Evolutionary conservation across 2,888 invertebrate genomes (phyloP), one percentile per base, ranked within the genome.

Genomic region (Lutraria lutraria): DNA sequence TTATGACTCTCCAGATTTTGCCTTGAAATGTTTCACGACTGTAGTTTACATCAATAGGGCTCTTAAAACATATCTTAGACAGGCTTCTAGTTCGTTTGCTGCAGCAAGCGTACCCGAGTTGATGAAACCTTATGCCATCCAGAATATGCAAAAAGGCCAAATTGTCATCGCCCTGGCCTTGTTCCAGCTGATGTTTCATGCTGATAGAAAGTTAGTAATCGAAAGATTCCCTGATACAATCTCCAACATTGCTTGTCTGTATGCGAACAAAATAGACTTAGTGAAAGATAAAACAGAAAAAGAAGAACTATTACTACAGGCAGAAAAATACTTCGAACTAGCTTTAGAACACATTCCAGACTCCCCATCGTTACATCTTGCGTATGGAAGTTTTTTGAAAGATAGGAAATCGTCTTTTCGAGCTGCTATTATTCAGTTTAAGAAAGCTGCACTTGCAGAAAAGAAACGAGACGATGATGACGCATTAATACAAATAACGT

Each of bases 61-160:
- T 68, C 76, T 88, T 6, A 87, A 83, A 43, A 25, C 80, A 0
- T 80, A 85, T 53, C 68, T 91, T 15, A 87, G 54, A 29, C 83
- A 19, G 4, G 87, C 88, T 21, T 91, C 92, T 0, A 60, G 81
- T n/a, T 68, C 86, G 0, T 92, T 86, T 82, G 53, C 89, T 31
- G 88, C 91, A 13, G 68, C 60, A 19, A 86, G 60, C n/a, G 13
- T 92, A 21, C 79, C 85, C 0, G 89, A 91, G 16, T 72, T 92
- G 13, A 81, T 92, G 16, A 91, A 91, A 52, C 90, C 90, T 31
- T 53, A 86, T 13, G 90, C 92, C 3, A 82, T 76, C 21, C 79
- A 81, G 8, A 84, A 87, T 16, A 87, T 81, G 54, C 88, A 91
- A 68, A 34, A 43, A 43, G 80, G 80, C 6, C 80, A 80, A 34